Evolutionary conservation across 2,888 invertebrate genomes (phyloP).

Genomic region (Amaurobius ferox): DNA sequence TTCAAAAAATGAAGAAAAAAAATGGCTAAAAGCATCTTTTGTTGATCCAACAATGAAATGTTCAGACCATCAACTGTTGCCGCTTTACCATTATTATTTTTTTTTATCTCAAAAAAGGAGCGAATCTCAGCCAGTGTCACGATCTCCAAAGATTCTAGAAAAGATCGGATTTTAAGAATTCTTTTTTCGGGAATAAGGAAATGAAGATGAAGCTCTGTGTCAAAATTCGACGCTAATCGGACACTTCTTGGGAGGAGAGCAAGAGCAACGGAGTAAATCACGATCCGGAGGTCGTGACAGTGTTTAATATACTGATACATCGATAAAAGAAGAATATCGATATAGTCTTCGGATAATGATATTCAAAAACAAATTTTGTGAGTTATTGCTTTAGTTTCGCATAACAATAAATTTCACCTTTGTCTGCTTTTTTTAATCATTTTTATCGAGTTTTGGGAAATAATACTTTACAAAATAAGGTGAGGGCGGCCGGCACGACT

Average conservation of each 20-base stretch:
- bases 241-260: neutral
- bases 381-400: too few species aligned
- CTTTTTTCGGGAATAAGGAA: neutral
- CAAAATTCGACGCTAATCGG: neutral
- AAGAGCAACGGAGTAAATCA: too few species aligned
- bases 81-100: neutral
- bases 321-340: too few species aligned
- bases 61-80: neutral
- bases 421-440: too few species aligned
- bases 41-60: conserved; percentile 29
- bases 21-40: conserved; percentile 15
- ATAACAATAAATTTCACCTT: too few species aligned
- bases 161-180: neutral
- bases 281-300: too few species aligned
- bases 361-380: too few species aligned
- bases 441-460: too few species aligned
- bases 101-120: conserved; percentile 1
- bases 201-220: neutral
- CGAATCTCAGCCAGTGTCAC: conserved; percentile 2
- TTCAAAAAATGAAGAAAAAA: conserved; percentile 17
- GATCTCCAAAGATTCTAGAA: neutral
- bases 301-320: too few species aligned
- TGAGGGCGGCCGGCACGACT: too few species aligned
- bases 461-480: too few species aligned
- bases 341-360: too few species aligned